phyloP scores from a whole-genome alignment of 2,797 vertebrate species.

The Falco biarmicus region DNA sequence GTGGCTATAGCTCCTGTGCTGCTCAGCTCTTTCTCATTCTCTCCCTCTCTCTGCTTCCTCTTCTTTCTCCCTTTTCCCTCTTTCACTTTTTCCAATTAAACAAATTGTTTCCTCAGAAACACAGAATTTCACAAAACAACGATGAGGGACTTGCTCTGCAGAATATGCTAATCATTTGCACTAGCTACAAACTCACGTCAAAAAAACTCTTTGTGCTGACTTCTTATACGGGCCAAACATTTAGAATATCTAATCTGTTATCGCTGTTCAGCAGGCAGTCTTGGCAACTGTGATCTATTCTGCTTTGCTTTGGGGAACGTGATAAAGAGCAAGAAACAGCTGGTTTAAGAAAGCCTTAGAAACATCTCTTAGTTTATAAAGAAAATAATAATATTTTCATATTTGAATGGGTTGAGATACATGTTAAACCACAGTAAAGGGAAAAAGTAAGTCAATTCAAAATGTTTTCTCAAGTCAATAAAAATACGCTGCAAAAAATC shows the following conservation, averaged over 20 bases:
- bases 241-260: slow-evolving; percentile 81
- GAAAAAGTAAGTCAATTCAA: slow-evolving; percentile 63
- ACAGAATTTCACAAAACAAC: slow-evolving; percentile 8
- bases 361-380: slow-evolving; percentile 76
- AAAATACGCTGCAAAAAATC: slow-evolving; percentile 51
- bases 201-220: slow-evolving; percentile 39
- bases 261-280: slow-evolving; percentile 72
- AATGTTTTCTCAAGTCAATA: slow-evolving; percentile 76
- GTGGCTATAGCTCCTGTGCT: slow-evolving; percentile 78
- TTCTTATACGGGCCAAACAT: slow-evolving; percentile 65
- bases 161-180: slow-evolving; percentile 14
- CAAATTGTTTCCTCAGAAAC: slow-evolving; percentile 38
- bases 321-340: slow-evolving; percentile 80
- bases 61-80: slow-evolving; percentile 1
- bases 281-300: slow-evolving; percentile 73
- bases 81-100: slow-evolving; percentile 30
- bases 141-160: background rate
- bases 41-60: background rate
- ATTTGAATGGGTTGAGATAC: slow-evolving; percentile 70
- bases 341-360: slow-evolving; percentile 74
- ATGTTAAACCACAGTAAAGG: slow-evolving; percentile 64
- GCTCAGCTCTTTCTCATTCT: slow-evolving; percentile 57
- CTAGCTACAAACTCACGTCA: slow-evolving; percentile 26
- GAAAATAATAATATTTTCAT: slow-evolving; percentile 82
- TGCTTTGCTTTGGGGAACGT: slow-evolving; percentile 77